Evolutionary conservation across 2,888 invertebrate species (phyloP).

Genomic region (Junonia oenone): DNA sequence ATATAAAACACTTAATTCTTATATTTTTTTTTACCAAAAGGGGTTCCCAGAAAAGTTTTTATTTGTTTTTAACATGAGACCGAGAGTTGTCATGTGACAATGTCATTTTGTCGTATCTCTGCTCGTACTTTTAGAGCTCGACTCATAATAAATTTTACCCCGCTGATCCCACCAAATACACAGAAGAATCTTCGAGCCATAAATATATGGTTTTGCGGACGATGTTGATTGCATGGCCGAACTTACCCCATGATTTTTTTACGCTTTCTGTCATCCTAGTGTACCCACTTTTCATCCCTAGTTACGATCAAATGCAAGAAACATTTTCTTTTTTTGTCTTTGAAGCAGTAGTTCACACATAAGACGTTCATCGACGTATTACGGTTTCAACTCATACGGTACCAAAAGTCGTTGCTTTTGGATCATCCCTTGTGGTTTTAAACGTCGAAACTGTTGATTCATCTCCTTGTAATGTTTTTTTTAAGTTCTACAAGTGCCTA

Average conservation of each 20-base stretch:
- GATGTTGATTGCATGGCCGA: slow-evolving; percentile 6
- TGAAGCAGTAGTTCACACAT: slow-evolving; percentile 19
- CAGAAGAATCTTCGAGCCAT: background rate
- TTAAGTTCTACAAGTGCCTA: slow-evolving; percentile 8
- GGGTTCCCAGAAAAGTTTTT: background rate
- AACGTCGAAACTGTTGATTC: no score
- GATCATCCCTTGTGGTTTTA: slow-evolving; percentile 14
- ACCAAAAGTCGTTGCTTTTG: slow-evolving; percentile 12
- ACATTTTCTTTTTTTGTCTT: slow-evolving; percentile 19
- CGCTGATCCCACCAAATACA: background rate
- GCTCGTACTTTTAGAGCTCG: background rate
- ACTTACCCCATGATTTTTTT: slow-evolving; percentile 17
- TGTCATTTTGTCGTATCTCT: background rate
- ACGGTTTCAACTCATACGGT: slow-evolving; percentile 26
- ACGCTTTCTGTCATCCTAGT: slow-evolving; percentile 20
- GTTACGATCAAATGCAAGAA: slow-evolving; percentile 18
- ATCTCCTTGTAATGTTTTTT: slow-evolving; percentile 8
- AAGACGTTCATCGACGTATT: slow-evolving; percentile 26
- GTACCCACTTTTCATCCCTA: slow-evolving; percentile 21
- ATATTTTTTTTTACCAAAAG: no score
- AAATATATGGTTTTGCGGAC: slow-evolving; percentile 2
- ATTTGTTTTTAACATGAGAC: background rate
- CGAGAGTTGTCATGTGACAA: slow-evolving; percentile 6
- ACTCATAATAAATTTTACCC: slow-evolving; percentile 3
- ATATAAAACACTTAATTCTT: no score